Evolutionary conservation across 1,140 invertebrate genomes (phyloP), one percentile per base, ranked within the genome.

Genomic region (Drosophila insularis): DNA sequence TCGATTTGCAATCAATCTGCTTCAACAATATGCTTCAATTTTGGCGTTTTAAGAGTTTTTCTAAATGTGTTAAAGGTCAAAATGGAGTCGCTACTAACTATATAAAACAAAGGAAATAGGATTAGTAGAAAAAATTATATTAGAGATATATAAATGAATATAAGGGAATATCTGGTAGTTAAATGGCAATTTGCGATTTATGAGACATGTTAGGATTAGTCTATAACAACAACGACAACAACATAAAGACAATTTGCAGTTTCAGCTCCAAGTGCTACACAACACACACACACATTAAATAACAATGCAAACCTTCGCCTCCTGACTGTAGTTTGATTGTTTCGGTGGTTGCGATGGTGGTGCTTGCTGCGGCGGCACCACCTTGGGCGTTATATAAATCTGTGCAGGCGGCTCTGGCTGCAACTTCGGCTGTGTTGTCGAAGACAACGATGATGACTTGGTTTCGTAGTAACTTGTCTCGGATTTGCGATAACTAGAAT

Each of bases 291-390:
- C 53, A 77, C 27, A 78, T 53, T 63, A 70, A 79, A 43, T 53
- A 67, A 68, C 64, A 50, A 71, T 73, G 78, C 90, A 82, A 91
- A 91, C 90, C 90, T 91, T 91, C 75, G 90, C 86, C 73, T 91
- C 90, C 68, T 85, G 90, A 58, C 72, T 78, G 63, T 76, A 90
- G 60, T 70, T 76, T 35, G 46, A 76, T 40, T n/a, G 55, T 7
- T 23, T 50, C 13, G 54, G 40, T 53, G 50, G 66, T 8, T 63
- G 62, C 6, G 39, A 39, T 7, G 27, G 62, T 21, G 37, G 72
- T 37, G 27, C 27, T 27, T 19, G 62, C 40, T 63, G 65, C 1
- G 54, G 46, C 43, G 65, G 59, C 14, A 7, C 39, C 1, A 60
- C 55, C 54, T 80, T 67, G 1, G 79, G 73, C 0, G 80, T 60